Percentiles rank a stretch among this genome's conserved stretches.
Evolutionary conservation across 2,797 vertebrate species (phyloP).

Genomic region (Sebastiscus albofasciatus): DNA sequence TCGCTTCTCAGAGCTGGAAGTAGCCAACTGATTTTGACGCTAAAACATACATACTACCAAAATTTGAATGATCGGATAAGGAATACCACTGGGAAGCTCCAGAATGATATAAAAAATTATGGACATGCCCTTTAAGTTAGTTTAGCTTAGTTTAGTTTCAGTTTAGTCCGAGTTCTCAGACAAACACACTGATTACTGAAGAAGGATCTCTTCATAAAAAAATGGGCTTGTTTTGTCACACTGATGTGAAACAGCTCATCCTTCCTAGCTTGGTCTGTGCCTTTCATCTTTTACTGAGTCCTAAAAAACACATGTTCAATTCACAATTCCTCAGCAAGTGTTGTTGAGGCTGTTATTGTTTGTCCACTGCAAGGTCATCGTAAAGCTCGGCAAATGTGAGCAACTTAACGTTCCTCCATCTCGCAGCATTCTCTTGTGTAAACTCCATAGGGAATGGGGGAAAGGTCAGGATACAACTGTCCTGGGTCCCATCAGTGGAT

Average conservation of each 20-base stretch:
- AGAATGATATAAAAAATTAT: background rate
- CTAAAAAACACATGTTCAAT: conserved; percentile 77
- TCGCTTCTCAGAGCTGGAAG: too few relatives aligned
- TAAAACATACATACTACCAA: background rate
- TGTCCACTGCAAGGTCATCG: conserved; percentile 63
- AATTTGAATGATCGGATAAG: too few relatives aligned
- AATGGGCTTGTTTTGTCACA: conserved; percentile 41
- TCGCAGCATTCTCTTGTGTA: background rate
- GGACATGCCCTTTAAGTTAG: background rate
- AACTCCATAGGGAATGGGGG: background rate
- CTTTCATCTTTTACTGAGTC: conserved; percentile 83
- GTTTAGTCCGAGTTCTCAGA: background rate
- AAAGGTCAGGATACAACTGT: background rate
- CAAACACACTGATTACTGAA: background rate
- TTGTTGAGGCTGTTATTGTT: conserved; percentile 73
- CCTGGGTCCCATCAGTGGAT: background rate
- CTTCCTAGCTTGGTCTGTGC: conserved; percentile 37
- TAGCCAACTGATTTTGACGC: too few relatives aligned
- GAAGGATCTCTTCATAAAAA: background rate
- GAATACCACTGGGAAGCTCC: background rate
- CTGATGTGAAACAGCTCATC: conserved; percentile 69
- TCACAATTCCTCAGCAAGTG: conserved; percentile 78
- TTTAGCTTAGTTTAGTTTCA: background rate
- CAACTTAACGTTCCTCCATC: background rate
- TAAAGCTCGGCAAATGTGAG: conserved; percentile 59